Conservation (phyloP, 2,113 vertebrate genomes). For the Brachypodius melanocephalos region DNA sequence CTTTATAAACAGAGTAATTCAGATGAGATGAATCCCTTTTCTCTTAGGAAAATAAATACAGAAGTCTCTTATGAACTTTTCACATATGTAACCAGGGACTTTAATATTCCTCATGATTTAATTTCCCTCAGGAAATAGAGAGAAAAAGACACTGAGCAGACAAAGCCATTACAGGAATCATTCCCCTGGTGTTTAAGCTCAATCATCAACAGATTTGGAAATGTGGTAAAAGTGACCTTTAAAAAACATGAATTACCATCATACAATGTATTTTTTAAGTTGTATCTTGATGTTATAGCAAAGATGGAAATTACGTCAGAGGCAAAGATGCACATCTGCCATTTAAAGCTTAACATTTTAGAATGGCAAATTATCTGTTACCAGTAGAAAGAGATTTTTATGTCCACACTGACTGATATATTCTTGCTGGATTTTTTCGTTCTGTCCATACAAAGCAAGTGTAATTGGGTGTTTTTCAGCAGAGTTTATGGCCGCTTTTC, state of each 20-base stretch:
- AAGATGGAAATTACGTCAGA: background rate
- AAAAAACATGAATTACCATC: background rate
- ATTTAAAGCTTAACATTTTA: constrained; percentile 8
- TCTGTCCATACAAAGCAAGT: background rate
- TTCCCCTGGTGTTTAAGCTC: background rate
- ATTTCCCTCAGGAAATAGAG: background rate
- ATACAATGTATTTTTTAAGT: background rate
- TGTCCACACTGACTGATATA: background rate
- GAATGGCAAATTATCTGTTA: background rate
- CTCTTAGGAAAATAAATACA: constrained; percentile 6
- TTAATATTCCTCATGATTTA: background rate
- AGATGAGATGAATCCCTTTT: background rate
- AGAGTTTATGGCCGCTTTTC: background rate
- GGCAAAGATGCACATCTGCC: background rate
- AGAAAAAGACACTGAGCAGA: background rate
- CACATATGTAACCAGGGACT: background rate
- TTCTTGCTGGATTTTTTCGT: background rate
- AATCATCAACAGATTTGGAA: background rate
- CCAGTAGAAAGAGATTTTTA: background rate
- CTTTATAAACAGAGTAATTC: background rate
- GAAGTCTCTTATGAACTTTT: background rate
- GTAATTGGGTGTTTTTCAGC: background rate
- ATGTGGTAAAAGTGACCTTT: constrained; percentile 11
- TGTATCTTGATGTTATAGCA: background rate
- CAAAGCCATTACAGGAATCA: background rate